A percentile compares a stretch with the other conserved stretches of the same genome.
phyloP scores from a whole-genome alignment of 2,113 vertebrate genomes.

The Neotragus moschatus region DNA sequence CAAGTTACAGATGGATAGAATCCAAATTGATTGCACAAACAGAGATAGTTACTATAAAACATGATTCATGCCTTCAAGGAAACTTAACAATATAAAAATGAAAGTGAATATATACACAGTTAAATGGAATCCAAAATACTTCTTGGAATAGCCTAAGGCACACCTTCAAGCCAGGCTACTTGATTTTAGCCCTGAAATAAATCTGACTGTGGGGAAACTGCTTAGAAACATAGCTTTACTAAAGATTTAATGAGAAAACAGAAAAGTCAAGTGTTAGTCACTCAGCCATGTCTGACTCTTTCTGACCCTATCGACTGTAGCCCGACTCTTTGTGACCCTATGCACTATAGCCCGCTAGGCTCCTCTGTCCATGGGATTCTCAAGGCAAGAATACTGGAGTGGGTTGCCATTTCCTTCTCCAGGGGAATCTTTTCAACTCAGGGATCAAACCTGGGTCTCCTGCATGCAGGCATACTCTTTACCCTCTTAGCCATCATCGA shows the following conservation, averaged over 20 bases:
- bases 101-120: not conserved
- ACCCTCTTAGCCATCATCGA: not conserved
- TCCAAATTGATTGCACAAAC: not conserved
- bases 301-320: not conserved
- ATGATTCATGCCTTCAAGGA: not conserved
- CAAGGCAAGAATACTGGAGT: not conserved
- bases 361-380: not conserved
- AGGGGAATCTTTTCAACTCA: not conserved
- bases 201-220: not conserved
- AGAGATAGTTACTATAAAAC: not conserved
- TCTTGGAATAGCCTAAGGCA: not conserved
- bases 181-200: conserved; percentile 12
- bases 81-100: not conserved
- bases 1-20: not conserved
- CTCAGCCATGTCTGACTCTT: not conserved
- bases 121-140: not conserved
- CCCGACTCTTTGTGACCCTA: not conserved
- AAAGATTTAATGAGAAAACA: conserved; percentile 18
- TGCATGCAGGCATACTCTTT: not conserved
- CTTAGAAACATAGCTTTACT: not conserved
- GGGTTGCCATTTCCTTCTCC: not conserved
- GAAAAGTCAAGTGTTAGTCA: not conserved
- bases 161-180: not conserved
- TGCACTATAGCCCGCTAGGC: not conserved
- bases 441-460: not conserved